Evolutionary conservation across 2,888 invertebrate genomes (phyloP).

Genomic region (Pachymerium ferrugineum): DNA sequence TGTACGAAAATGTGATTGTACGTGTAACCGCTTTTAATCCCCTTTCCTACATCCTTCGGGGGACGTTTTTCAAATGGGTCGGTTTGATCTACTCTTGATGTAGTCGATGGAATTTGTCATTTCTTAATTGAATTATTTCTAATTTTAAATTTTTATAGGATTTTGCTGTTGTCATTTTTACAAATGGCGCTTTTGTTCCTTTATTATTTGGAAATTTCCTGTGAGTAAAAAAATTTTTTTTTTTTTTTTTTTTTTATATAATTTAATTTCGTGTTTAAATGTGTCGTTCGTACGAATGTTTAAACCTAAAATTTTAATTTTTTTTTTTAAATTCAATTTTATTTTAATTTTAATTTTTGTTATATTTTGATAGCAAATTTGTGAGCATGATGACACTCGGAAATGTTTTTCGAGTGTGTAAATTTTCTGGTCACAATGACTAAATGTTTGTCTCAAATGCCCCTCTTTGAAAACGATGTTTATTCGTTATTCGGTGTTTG

Average conservation of each 20-base stretch:
- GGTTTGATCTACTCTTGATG: neutral
- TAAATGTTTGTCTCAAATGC: neutral
- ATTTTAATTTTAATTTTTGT: no score
- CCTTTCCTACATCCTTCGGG: no score
- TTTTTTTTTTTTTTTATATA: neutral
- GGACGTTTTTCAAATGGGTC: neutral
- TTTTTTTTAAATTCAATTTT: neutral
- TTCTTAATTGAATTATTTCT: no score
- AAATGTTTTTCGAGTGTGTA: no score
- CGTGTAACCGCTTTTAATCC: no score
- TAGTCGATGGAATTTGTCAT: neutral
- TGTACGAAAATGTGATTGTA: no score
- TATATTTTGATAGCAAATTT: no score
- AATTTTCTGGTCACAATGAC: neutral
- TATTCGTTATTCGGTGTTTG: neutral
- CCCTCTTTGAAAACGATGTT: neutral
- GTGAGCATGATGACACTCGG: no score
- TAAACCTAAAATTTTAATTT: neutral
- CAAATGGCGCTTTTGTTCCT: no score
- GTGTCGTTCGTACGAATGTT: neutral
- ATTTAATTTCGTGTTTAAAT: neutral
- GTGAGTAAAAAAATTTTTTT: neutral
- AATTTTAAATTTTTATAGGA: no score
- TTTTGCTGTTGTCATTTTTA: no score
- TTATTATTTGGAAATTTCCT: no score